Evolutionary conservation across 1,140 invertebrate genomes (phyloP), one percentile per base, ranked within the genome.

Genomic region (Neodiprion pinetum): DNA sequence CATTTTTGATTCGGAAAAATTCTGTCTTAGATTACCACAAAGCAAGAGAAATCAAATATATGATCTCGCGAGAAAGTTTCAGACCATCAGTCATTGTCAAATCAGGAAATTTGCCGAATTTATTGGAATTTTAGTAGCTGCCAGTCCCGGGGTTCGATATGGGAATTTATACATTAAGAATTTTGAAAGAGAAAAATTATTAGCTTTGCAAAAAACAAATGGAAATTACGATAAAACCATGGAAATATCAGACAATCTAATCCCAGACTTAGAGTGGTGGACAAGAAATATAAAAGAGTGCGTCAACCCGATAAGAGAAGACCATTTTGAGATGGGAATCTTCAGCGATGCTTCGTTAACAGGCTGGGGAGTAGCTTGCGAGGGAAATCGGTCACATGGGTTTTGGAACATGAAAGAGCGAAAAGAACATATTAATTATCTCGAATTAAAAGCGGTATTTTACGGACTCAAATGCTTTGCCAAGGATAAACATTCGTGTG

Each of bases 341-440:
- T 82, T 81, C 75, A 74, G 77, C 9, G 81, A 81, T 66, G 72
- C 79, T 0, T 81, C 80, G 12, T n/a, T 76, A n/a, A 77, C 79
- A 11, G 82, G 80, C 12, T 83, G 82, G 80, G 80, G 77, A 23
- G 71, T 69, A 65, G 50, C 49, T 66, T 80, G 76, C 71, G 72
- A 76, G 21, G 75, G 72, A 23, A 50, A 79, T 69, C 65, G 70
- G 14, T 28, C 75, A 71, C 74, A 77, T 72, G 80, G 81, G 9
- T 79, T 78, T 68, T 83, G 81, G 80, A 72, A 48, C 23, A 14
- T 61, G 14, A 12, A 70, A 28, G 78, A 82, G 70, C 21, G 70
- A 53, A 12, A 75, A 28, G 48, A 77, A n/a, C 81, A 82, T 68
- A 17, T 17, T 17, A 17, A 17, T 17, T 17, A 17, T 17, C 17